Percentiles rank a stretch among this genome's conserved stretches.
Conservation (phyloP, 2,888 invertebrate species). For the Embidobia sp. region DNA sequence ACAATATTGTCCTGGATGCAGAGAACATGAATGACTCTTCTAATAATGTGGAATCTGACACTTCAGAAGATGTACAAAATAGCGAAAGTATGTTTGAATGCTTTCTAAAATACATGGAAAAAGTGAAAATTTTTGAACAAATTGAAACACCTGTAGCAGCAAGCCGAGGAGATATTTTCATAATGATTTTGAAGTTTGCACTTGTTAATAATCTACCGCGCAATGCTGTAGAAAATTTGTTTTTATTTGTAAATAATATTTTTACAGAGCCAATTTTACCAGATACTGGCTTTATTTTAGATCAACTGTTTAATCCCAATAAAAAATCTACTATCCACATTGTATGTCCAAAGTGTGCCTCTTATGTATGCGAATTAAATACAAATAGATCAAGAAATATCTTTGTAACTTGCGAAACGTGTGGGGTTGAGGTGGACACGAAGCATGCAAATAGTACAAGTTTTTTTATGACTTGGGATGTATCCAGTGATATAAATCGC, state of each 20-base stretch:
- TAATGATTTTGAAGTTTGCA: conserved; percentile 3
- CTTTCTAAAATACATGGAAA: background rate
- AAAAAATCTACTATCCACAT: background rate
- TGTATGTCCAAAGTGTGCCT: background rate
- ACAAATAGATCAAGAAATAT: background rate
- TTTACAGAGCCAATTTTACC: conserved; percentile 9
- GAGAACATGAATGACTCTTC: too few relatives aligned
- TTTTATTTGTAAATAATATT: background rate
- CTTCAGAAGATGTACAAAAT: too few relatives aligned
- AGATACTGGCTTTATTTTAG: background rate
- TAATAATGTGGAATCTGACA: too few relatives aligned
- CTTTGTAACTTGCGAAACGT: background rate
- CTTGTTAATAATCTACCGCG: background rate
- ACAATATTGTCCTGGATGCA: too few relatives aligned
- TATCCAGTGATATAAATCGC: background rate
- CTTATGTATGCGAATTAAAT: background rate
- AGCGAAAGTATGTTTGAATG: background rate
- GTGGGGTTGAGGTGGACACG: background rate
- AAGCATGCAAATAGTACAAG: background rate
- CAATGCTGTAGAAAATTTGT: background rate
- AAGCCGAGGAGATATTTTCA: background rate
- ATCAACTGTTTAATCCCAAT: conserved; percentile 1
- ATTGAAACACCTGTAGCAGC: background rate
- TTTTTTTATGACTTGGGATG: conserved; percentile 7
- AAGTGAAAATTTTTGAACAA: background rate